Evolutionary conservation across 2,888 invertebrate species (phyloP).

Genomic region (Venusia cambrica): DNA sequence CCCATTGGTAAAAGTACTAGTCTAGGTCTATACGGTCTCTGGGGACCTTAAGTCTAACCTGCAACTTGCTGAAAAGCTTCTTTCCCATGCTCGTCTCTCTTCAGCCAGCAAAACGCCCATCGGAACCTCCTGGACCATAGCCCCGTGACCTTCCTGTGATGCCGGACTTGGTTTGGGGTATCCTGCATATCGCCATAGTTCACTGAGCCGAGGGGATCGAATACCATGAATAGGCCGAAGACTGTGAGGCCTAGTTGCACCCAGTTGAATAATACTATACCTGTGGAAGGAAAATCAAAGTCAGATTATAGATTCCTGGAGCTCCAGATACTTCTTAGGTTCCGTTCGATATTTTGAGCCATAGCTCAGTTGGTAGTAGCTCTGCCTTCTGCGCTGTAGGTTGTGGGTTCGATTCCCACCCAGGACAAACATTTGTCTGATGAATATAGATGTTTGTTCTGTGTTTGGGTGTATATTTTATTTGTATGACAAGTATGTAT

Average conservation of each 20-base stretch:
- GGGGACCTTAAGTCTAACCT: constrained; percentile 12
- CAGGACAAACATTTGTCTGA: too few relatives aligned
- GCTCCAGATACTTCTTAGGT: too few relatives aligned
- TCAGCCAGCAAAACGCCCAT: constrained; percentile 87
- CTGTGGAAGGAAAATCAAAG: constrained; percentile 59
- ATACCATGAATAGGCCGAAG: constrained; percentile 88
- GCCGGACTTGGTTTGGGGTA: constrained; percentile 83
- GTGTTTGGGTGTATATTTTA: too few relatives aligned
- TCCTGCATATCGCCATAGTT: constrained; percentile 83
- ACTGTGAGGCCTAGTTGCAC: constrained; percentile 86
- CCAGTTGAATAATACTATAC: constrained; percentile 91
- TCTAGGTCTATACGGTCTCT: too few relatives aligned
- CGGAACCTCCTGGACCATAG: constrained; percentile 88
- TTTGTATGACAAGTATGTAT: too few relatives aligned
- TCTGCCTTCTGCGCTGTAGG: too few relatives aligned
- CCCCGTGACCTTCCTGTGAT: constrained; percentile 85
- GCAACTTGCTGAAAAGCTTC: constrained; percentile 85
- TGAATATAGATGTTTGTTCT: too few relatives aligned
- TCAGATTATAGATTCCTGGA: too few relatives aligned
- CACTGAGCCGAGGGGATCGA: constrained; percentile 89
- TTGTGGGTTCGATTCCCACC: too few relatives aligned
- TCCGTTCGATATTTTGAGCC: too few relatives aligned
- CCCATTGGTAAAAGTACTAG: too few relatives aligned
- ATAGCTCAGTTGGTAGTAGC: too few relatives aligned
- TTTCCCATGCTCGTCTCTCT: constrained; percentile 87